phyloP scores from a whole-genome alignment of 2,113 vertebrate species.

The Callocephalon fimbriatum region DNA sequence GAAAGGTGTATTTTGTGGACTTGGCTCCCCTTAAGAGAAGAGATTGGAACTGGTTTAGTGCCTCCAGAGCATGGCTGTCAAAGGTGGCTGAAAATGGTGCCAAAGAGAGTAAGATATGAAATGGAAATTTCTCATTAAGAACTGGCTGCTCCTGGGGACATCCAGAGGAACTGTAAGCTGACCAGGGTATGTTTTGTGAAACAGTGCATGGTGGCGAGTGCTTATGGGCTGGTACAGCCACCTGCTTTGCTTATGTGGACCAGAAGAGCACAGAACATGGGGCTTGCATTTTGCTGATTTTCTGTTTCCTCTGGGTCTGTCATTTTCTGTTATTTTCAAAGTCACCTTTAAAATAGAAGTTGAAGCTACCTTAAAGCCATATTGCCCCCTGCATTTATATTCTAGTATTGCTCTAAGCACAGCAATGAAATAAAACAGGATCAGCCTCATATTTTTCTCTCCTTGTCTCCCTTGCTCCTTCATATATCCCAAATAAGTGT shows the following conservation, averaged over 20 bases:
- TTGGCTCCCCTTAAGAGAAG: not conserved
- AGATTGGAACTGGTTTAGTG: not conserved
- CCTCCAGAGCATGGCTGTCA: not conserved
- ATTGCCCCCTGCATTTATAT: slow-evolving; percentile 52
- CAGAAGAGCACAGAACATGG: not conserved
- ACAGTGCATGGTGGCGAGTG: no score
- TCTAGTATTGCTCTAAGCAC: slow-evolving; percentile 22
- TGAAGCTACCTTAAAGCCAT: slow-evolving; percentile 33
- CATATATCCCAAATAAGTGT: not conserved
- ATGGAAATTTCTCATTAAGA: not conserved
- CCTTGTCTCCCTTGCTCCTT: not conserved
- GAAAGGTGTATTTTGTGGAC: not conserved
- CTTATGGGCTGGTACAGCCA: not conserved
- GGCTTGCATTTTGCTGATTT: not conserved
- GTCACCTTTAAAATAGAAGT: not conserved
- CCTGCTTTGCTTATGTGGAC: not conserved
- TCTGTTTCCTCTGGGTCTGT: not conserved
- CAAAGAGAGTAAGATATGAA: not conserved
- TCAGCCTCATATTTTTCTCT: not conserved
- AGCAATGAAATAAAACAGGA: not conserved
- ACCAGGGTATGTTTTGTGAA: not conserved
- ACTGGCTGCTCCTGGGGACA: not conserved
- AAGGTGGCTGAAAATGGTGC: not conserved
- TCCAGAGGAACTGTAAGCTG: not conserved
- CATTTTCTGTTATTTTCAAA: not conserved